A percentile compares a stretch with the other conserved stretches of the same genome.
phyloP scores from a whole-genome alignment of 1,140 invertebrate species.

The Aphelenchoides avenae region DNA sequence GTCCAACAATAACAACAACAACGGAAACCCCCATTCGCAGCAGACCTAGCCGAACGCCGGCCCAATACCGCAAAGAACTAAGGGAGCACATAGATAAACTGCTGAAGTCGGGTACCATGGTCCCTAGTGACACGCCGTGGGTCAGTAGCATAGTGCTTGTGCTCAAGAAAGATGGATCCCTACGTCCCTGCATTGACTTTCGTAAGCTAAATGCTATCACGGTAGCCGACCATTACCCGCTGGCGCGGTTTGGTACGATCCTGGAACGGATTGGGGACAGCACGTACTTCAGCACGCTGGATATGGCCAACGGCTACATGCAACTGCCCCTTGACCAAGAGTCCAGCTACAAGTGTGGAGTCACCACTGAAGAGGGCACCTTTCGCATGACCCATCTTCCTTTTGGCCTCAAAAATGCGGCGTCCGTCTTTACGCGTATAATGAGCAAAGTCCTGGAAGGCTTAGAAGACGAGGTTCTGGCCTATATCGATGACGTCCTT shows the following conservation, averaged over 20 bases:
- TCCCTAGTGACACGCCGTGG: slow-evolving; percentile 56
- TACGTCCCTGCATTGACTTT: slow-evolving; percentile 62
- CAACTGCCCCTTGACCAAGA: slow-evolving; percentile 58
- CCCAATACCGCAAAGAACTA: slow-evolving; percentile 10
- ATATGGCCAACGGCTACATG: slow-evolving; percentile 62
- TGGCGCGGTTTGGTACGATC: slow-evolving; percentile 63
- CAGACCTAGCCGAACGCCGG: neutral
- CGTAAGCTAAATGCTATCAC: slow-evolving; percentile 61
- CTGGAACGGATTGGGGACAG: slow-evolving; percentile 59
- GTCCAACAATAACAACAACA: slow-evolving; percentile 6
- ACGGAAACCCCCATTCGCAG: neutral
- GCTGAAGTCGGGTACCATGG: slow-evolving; percentile 5
- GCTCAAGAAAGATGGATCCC: slow-evolving; percentile 62
- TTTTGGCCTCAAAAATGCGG: slow-evolving; percentile 19
- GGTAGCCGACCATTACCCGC: slow-evolving; percentile 62
- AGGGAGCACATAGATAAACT: slow-evolving; percentile 16
- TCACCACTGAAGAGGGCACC: slow-evolving; percentile 13
- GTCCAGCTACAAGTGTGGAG: slow-evolving; percentile 18
- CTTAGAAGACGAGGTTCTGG: slow-evolving; percentile 8
- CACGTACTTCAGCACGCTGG: slow-evolving; percentile 61
- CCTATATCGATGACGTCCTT: slow-evolving; percentile 61
- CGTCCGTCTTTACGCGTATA: slow-evolving; percentile 4
- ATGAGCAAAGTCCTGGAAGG: slow-evolving; percentile 52
- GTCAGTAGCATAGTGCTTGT: slow-evolving; percentile 62
- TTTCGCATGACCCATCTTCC: slow-evolving; percentile 20